phyloP scores from a whole-genome alignment of 2,113 vertebrate species.

The Burhinus oedicnemus region DNA sequence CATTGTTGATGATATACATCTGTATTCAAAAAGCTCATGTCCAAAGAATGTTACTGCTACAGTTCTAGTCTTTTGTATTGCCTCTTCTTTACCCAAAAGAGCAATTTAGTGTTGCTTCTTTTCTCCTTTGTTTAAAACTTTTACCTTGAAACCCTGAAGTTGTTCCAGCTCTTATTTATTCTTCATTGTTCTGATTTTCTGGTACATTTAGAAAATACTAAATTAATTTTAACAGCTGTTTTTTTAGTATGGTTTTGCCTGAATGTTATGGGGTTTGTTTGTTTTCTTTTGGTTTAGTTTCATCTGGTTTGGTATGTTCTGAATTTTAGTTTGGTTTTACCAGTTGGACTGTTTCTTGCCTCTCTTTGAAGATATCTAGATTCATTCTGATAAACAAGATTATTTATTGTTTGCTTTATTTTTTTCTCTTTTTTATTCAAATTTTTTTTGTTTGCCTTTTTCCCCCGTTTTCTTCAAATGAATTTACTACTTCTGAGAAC shows the following conservation, averaged over 20 bases:
- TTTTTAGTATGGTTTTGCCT: background rate
- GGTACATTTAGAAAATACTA: background rate
- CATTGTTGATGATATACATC: background rate
- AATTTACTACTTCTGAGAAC: background rate
- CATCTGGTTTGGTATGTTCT: background rate
- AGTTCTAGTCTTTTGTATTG: background rate
- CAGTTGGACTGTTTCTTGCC: background rate
- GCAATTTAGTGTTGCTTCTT: background rate
- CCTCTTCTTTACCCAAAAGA: background rate
- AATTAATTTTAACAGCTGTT: background rate
- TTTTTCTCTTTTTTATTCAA: background rate
- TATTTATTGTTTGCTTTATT: background rate
- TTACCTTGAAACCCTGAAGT: background rate
- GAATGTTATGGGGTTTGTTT: background rate
- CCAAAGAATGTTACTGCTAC: background rate
- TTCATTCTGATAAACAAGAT: background rate
- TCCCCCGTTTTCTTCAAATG: background rate
- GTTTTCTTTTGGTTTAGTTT: background rate
- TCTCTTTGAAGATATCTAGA: background rate
- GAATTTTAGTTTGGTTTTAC: background rate
- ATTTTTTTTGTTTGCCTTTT: background rate
- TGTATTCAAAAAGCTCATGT: background rate
- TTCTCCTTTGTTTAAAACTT: background rate
- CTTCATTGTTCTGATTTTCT: background rate
- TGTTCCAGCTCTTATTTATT: background rate